Conservation (phyloP, 2,797 vertebrate species). For the Pseudochaenichthys georgianus region DNA sequence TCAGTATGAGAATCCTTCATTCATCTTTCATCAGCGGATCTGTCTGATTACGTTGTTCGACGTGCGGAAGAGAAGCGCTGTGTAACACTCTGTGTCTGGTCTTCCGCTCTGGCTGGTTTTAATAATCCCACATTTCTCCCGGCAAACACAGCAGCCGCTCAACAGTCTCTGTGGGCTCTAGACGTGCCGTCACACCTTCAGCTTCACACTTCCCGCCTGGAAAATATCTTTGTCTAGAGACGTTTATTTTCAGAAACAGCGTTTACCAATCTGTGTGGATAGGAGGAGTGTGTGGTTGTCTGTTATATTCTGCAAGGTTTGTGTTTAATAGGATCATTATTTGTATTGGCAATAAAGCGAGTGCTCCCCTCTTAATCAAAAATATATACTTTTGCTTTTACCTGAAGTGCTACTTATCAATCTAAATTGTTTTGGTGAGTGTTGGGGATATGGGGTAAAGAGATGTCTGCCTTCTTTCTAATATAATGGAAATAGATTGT, state of each 20-base stretch:
- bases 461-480: no score
- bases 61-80: constrained; percentile 44
- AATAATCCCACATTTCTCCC: constrained; percentile 48
- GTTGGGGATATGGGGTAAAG: no score
- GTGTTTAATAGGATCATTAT: background rate
- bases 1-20: background rate
- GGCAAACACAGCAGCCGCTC: constrained; percentile 43
- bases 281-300: constrained; percentile 10
- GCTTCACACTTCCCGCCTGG: constrained; percentile 48
- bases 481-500: no score
- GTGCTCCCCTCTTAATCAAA: no score
- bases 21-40: constrained; percentile 24
- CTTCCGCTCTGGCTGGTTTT: constrained; percentile 47
- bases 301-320: constrained; percentile 7
- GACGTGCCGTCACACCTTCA: constrained; percentile 53
- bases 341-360: background rate
- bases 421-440: no score
- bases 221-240: constrained; percentile 45
- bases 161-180: constrained; percentile 32
- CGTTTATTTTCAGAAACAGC: constrained; percentile 35
- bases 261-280: constrained; percentile 1
- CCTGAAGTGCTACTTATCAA: no score
- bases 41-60: constrained; percentile 42
- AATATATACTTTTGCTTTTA: no score
- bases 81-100: constrained; percentile 66